phyloP scores from a whole-genome alignment of 2,797 vertebrate species.

The Tadarida brasiliensis region DNA sequence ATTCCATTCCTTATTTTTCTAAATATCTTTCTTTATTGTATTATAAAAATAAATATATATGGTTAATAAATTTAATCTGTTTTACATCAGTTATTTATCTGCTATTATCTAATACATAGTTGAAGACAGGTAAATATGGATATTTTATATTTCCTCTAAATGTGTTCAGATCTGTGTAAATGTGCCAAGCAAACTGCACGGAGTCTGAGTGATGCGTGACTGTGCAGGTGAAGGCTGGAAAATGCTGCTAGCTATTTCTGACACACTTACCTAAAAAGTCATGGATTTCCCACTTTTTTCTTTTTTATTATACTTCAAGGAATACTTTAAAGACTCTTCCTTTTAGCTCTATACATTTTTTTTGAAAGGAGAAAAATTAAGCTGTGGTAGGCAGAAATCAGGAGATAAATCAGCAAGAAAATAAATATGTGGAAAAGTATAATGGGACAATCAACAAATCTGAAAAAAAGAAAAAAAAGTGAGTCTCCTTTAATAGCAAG shows the following conservation, averaged over 20 bases:
- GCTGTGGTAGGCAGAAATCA: slow-evolving; percentile 58
- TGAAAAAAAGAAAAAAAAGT: slow-evolving; percentile 59
- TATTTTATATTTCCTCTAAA: slow-evolving; percentile 79
- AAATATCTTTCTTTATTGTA: slow-evolving; percentile 77
- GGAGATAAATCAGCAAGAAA: slow-evolving; percentile 65
- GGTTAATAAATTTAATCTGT: slow-evolving; percentile 85
- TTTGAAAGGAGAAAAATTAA: slow-evolving; percentile 67
- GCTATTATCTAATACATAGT: slow-evolving; percentile 86
- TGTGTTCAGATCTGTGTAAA: slow-evolving; percentile 73
- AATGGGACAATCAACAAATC: slow-evolving; percentile 52
- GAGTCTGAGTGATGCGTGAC: slow-evolving; percentile 61
- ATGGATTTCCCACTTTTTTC: slow-evolving; percentile 63
- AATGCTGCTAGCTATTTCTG: slow-evolving; percentile 65
- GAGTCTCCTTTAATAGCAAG: slow-evolving; percentile 52
- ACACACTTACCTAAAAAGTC: slow-evolving; percentile 74
- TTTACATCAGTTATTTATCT: slow-evolving; percentile 74
- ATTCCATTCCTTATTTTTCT: slow-evolving; percentile 81
- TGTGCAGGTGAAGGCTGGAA: slow-evolving; percentile 49
- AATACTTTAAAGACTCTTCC: slow-evolving; percentile 65
- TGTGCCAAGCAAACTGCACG: slow-evolving; percentile 72
- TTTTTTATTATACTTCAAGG: slow-evolving; percentile 57
- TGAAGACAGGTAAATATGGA: slow-evolving; percentile 83
- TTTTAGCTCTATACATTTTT: slow-evolving; percentile 48
- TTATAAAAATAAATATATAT: slow-evolving; percentile 90
- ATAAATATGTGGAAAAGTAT: slow-evolving; percentile 59